Conservation (phyloP, 53 echinoderm and acorn worm species). For the Henricia sp. region DNA sequence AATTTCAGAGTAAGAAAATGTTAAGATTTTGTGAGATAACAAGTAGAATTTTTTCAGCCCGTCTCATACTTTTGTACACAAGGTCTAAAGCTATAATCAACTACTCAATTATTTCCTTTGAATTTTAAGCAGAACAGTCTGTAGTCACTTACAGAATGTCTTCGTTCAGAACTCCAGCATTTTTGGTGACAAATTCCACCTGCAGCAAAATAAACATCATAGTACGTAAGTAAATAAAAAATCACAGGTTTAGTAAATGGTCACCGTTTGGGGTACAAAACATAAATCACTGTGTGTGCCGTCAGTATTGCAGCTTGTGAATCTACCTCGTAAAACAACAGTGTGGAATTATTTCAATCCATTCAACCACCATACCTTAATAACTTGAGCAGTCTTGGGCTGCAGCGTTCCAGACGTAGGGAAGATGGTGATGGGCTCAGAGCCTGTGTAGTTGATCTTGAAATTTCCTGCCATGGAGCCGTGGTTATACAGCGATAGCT, state of each 20-base stretch:
- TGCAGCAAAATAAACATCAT: conserved; percentile 53
- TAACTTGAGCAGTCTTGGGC: conserved; percentile 90
- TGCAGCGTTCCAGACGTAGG: conserved; percentile 84
- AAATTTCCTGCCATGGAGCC: conserved; percentile 88
- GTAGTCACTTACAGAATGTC: conserved; percentile 83
- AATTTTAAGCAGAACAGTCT: too few relatives aligned
- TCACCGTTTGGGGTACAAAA: neutral
- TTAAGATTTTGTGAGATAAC: too few relatives aligned
- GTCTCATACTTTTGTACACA: too few relatives aligned
- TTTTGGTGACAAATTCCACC: conserved; percentile 98
- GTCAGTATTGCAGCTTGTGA: neutral
- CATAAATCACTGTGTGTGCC: neutral
- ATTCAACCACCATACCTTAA: conserved; percentile 73
- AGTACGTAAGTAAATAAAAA: too few relatives aligned
- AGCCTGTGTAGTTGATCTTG: conserved; percentile 86
- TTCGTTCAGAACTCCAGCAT: conserved; percentile 82
- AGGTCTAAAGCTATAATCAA: too few relatives aligned
- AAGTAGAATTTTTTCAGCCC: too few relatives aligned
- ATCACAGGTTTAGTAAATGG: neutral
- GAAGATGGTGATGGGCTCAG: conserved; percentile 83
- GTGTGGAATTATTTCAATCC: neutral
- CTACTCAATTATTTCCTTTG: too few relatives aligned
- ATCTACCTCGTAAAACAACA: neutral
- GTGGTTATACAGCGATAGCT: conserved; percentile 90
- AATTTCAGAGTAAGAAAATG: too few relatives aligned